These are phyloP conservation scores for Congeria kusceri DNA, from an alignment of 2,888 invertebrate genomes.

Conservation along the genomic window DNA sequence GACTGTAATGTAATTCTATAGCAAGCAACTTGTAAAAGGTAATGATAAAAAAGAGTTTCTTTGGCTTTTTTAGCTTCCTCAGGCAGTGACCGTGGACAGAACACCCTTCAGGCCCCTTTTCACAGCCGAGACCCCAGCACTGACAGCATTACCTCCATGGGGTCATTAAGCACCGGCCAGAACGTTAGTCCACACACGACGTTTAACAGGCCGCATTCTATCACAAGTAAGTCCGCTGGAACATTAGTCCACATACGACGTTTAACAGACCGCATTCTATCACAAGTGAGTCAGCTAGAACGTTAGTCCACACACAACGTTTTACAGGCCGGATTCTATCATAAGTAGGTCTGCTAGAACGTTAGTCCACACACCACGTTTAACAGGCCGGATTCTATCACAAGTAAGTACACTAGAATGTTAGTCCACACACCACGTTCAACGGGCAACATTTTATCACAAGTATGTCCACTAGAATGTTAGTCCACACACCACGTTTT, in stretches of 20 bases:
- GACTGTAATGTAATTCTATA: too few species aligned
- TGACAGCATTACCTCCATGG: slow-evolving; percentile 91
- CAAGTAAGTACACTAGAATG: too few species aligned
- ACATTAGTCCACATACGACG: not conserved
- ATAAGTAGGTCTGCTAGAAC: too few species aligned
- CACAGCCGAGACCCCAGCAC: slow-evolving; percentile 86
- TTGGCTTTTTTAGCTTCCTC: slow-evolving; percentile 88
- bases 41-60: not conserved
- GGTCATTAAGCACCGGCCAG: slow-evolving; percentile 88
- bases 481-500: too few species aligned
- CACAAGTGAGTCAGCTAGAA: slow-evolving; percentile 88
- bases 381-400: too few species aligned
- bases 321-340: too few species aligned
- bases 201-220: slow-evolving; percentile 90
- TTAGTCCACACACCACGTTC: too few species aligned
- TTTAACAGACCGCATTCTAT: slow-evolving; percentile 91
- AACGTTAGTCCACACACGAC: slow-evolving; percentile 91
- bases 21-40: too few species aligned
- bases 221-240: slow-evolving; percentile 88
- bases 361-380: too few species aligned
- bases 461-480: too few species aligned
- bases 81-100: slow-evolving; percentile 88
- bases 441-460: too few species aligned
- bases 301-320: not conserved
- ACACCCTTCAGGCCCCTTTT: slow-evolving; percentile 67